A percentile compares a stretch with the other conserved stretches of the same genome.
These are phyloP conservation scores for Hartigia nigra DNA, from an alignment of 2,888 invertebrate genomes.

Conservation along the genomic window DNA sequence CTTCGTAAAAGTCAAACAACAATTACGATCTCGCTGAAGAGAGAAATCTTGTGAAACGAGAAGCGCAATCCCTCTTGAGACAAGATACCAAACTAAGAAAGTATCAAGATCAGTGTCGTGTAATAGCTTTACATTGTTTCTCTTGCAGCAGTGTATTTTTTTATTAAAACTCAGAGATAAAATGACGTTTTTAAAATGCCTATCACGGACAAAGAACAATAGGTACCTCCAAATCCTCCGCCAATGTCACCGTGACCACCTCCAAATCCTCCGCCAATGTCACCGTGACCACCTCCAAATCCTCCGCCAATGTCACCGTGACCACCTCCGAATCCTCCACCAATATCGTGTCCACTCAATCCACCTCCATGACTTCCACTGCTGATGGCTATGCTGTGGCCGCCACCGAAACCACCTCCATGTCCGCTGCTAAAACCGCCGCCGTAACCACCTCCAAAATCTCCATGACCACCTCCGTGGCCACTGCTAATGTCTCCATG, in stretches of 20 bases:
- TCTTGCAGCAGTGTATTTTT: not conserved
- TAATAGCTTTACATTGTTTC: not conserved
- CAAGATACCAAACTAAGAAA: not conserved
- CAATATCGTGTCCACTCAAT: conserved; percentile 15
- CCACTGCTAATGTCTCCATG: conserved; percentile 9
- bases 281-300: conserved; percentile 27
- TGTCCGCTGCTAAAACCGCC: conserved; percentile 7
- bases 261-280: conserved; percentile 6
- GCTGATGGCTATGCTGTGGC: too few species aligned
- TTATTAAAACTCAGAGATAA: not conserved
- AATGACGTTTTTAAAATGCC: not conserved
- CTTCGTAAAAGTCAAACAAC: conserved; percentile 1
- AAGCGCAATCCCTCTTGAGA: not conserved
- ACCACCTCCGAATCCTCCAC: conserved; percentile 22
- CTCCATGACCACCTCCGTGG: conserved; percentile 4
- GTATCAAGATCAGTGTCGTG: not conserved
- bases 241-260: conserved; percentile 22
- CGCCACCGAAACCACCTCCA: conserved; percentile 1
- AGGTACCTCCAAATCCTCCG: conserved; percentile 10
- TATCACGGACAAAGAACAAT: not conserved
- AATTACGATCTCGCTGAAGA: conserved; percentile 2
- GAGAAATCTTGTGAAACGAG: conserved; percentile 1
- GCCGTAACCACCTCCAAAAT: not conserved
- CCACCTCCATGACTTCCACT: conserved; percentile 5
- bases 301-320: conserved; percentile 6